These are phyloP conservation scores for Narcine bancroftii DNA, from an alignment of 2,113 vertebrate genomes.

Conservation along the genomic window DNA sequence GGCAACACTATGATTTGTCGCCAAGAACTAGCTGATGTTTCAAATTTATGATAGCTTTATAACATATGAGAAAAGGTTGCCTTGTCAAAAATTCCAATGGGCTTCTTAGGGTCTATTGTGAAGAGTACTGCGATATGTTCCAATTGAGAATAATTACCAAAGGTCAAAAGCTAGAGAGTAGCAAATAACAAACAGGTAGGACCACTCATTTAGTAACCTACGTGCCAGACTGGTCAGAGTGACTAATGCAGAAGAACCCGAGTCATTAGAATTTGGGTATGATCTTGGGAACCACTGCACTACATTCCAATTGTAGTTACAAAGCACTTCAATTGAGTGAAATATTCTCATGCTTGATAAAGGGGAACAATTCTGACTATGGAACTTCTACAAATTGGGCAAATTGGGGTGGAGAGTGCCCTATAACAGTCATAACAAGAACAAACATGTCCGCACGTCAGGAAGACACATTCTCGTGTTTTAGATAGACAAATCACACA, in stretches of 20 bases:
- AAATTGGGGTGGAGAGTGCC: slow-evolving; percentile 57
- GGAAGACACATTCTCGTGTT: slow-evolving; percentile 26
- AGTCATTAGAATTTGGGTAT: neutral
- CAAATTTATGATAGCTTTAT: slow-evolving; percentile 1
- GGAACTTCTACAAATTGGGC: slow-evolving; percentile 70
- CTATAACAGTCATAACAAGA: slow-evolving; percentile 67
- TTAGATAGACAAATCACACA: slow-evolving; percentile 34
- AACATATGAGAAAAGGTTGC: neutral
- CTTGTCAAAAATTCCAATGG: neutral
- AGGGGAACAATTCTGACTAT: slow-evolving; percentile 71
- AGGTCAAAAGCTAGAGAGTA: neutral
- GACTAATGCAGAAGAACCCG: neutral
- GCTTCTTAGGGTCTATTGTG: neutral
- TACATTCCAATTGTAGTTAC: neutral
- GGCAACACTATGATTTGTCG: neutral
- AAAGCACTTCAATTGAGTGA: neutral
- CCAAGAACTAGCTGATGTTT: neutral
- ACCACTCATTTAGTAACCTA: neutral
- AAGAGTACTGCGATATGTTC: neutral
- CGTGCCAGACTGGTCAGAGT: neutral
- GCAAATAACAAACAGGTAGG: neutral
- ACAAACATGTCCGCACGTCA: slow-evolving; percentile 16
- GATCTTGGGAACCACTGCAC: neutral
- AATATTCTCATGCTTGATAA: slow-evolving; percentile 52
- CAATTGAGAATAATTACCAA: neutral